Base-by-base conservation (phyloP, 2,888 invertebrate genomes). In the Biston stratarius region DNA sequence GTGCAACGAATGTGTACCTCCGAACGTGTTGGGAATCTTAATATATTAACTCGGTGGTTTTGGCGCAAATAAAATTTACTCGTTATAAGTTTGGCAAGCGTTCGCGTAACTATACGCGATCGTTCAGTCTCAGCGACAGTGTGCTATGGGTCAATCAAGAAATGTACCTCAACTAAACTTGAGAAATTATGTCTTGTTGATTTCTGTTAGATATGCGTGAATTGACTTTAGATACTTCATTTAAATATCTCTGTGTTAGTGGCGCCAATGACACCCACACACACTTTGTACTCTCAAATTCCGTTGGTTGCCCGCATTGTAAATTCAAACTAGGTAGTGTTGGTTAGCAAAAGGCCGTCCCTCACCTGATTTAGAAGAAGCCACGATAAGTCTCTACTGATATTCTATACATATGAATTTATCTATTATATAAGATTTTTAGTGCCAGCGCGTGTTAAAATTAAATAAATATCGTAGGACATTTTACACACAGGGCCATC, bases 211-310 rank as follows among this genome's bases (percentile, higher is more conserved):
- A 15, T 36, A 34, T 45, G 45, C 49, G 40, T 59, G 59, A 59
- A 59, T 59, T 49, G 49, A 49, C n/a, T 59, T 49, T 14, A 49
- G 10, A 57, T 45, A 47, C 14, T 51, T 49, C 38, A 33, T 49
- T 53, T 40, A 57, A 61, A 55, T 52, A 53, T 53, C 44, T 15
- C 33, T 14, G 14, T 9, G 8, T 36, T 49, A 53, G 64, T 64
- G 72, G 69, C 67, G 70, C 67, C 73, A 67, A 59, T 65, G 48
- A 65, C 58, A 42, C 38, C 57, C 47, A 73, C 75, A 51, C 72
- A 75, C 71, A 77, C 80, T 68, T 57, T 57, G 11, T 72, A 52
- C n/a, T 36, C 42, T 48, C 38, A 45, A 44, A 53, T 55, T 52
- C 48, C 59, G 62, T 67, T 64, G 67, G 67, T 40, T 60, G 59